Base-by-base conservation (phyloP, 2,888 invertebrate genomes). In the Lycia hirtaria region DNA sequence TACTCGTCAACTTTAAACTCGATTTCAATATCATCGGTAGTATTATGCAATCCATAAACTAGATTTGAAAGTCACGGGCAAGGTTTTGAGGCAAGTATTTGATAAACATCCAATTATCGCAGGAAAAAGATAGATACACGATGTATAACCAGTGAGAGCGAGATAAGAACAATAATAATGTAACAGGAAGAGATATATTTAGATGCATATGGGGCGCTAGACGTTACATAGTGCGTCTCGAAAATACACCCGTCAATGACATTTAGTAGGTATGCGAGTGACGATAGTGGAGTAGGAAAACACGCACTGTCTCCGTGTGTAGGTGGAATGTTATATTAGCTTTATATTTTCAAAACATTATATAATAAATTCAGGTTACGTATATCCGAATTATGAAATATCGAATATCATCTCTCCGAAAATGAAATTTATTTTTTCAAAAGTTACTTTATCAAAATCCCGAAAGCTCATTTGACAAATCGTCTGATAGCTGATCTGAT, bases 211-310 rank as follows among this genome's bases (percentile, higher is more conserved):
- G 56, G 56, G 48, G 58, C 66, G 57, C 38, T 52, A 58, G 60
- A 57, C 49, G 57, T 57, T 68, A 64, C 64, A 63, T 62, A 57
- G 52, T 38, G 48, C 33, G 37, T 49, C 63, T 45, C 64, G 61
- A 67, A 73, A 68, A 71, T 72, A 73, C 52, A 62, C 59, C 41
- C 56, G 45, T 53, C 30, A 57, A 62, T 54, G 55, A 55, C 54
- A 59, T 56, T 41, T 49, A 15, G 40, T 44, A 43, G 45, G 56
- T 22, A 56, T 55, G 56, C 40, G 45, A 30, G 40, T 50, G 45
- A 38, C 40, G 51, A 57, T 37, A 57, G 51, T 56, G 37, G 35
- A 51, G 15, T 37, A 60, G 33, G 33, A 17, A 47, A 43, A 48
- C 24, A 56, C 56, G 52, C 48, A 49, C 35, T 17, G 43, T 49